phyloP scores from a whole-genome alignment of 2,888 invertebrate genomes.

The Agrochola lota region DNA sequence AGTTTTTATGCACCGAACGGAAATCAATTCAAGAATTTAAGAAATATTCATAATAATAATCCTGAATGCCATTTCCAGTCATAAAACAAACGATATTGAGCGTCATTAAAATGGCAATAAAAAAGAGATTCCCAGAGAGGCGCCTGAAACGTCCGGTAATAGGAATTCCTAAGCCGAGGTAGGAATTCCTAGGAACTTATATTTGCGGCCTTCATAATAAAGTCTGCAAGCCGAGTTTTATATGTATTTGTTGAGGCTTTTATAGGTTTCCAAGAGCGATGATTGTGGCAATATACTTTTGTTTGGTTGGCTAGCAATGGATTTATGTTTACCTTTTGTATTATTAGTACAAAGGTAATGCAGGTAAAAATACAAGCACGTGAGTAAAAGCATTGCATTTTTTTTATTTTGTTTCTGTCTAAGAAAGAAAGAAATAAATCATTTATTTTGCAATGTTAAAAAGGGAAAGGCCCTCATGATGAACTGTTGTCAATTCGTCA shows the following conservation, averaged over 20 bases:
- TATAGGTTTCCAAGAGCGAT: slow-evolving; percentile 6
- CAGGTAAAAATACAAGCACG: not conserved
- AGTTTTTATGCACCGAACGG: not conserved
- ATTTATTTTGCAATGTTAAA: too few species aligned
- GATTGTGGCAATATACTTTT: not conserved
- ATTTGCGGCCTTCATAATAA: slow-evolving; percentile 45
- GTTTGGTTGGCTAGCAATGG: not conserved
- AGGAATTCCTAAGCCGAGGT: slow-evolving; percentile 51
- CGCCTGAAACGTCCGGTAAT: slow-evolving; percentile 46
- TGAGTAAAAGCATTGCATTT: not conserved
- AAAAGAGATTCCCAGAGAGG: slow-evolving; percentile 40
- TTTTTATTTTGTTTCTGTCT: too few species aligned
- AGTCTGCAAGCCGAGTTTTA: slow-evolving; percentile 29
- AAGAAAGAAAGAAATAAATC: too few species aligned
- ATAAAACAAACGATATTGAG: slow-evolving; percentile 45
- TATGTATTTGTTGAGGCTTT: slow-evolving; percentile 31
- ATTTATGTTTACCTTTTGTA: not conserved
- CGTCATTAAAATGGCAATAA: slow-evolving; percentile 50
- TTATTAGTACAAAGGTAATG: too few species aligned
- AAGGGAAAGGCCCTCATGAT: too few species aligned
- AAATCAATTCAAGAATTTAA: slow-evolving; percentile 20
- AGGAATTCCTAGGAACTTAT: slow-evolving; percentile 53
- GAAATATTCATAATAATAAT: slow-evolving; percentile 12
- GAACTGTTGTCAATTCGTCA: too few species aligned
- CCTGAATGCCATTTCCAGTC: slow-evolving; percentile 5